phyloP scores from a whole-genome alignment of 2,888 invertebrate genomes.

The Agrotis exclamationis region DNA sequence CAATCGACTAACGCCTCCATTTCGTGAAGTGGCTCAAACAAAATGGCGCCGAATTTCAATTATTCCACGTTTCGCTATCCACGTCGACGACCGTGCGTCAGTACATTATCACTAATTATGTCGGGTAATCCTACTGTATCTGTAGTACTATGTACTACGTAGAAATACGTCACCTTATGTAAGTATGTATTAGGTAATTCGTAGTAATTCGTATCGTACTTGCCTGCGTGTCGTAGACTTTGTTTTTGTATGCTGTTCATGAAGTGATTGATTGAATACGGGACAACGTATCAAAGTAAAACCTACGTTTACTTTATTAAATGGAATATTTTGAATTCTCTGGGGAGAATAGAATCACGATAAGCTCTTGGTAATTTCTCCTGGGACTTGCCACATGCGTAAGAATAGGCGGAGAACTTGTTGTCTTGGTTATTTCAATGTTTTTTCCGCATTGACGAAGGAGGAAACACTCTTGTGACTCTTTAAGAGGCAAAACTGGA shows the following conservation, averaged over 20 bases:
- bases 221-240: constrained; percentile 34
- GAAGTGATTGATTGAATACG: constrained; percentile 8
- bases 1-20: constrained; percentile 1
- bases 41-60: constrained; percentile 35
- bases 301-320: background rate
- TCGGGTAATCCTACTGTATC: constrained; percentile 49
- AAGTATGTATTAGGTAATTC: constrained; percentile 49
- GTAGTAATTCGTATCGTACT: constrained; percentile 13
- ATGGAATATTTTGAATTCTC: background rate
- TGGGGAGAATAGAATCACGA: background rate
- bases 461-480: background rate
- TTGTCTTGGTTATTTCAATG: background rate
- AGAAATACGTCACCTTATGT: constrained; percentile 34
- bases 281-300: background rate
- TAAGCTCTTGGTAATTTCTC: background rate
- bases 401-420: no score
- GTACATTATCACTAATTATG: constrained; percentile 38
- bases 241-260: background rate
- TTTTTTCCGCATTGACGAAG: background rate
- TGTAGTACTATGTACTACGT: constrained; percentile 44
- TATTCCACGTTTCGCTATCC: constrained; percentile 15
- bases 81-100: constrained; percentile 33
- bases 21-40: background rate
- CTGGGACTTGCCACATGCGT: background rate
- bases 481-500: background rate